Percentiles rank a stretch among this genome's conserved stretches.
Conservation (phyloP, 1,140 invertebrate species). For the Diorhabda carinulata region DNA sequence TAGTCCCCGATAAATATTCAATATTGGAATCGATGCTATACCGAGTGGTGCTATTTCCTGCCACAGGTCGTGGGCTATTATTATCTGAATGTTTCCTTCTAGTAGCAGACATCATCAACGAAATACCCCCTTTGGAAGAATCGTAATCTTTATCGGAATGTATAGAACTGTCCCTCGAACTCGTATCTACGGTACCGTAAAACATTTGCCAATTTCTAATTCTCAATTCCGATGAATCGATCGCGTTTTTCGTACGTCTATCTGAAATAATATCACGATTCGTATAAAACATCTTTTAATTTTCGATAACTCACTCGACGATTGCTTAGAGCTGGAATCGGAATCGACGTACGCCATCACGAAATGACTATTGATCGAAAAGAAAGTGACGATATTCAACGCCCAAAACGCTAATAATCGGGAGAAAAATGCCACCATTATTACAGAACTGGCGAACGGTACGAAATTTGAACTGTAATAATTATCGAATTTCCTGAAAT, state of each 20-base stretch:
- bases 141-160: not conserved
- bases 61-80: not conserved
- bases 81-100: not conserved
- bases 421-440: conserved; percentile 20
- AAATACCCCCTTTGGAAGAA: conserved; percentile 20
- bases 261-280: not conserved
- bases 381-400: conserved; percentile 26
- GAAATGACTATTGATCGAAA: not conserved
- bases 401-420: conserved; percentile 25
- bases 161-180: conserved; percentile 15
- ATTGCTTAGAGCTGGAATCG: not conserved
- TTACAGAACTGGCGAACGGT: conserved; percentile 7
- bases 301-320: not conserved
- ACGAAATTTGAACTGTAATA: conserved; percentile 17
- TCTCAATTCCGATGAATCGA: conserved; percentile 23
- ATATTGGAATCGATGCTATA: conserved; percentile 6
- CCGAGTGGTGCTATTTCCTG: not conserved
- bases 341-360: not conserved
- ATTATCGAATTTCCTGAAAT: conserved; percentile 21
- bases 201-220: conserved; percentile 34
- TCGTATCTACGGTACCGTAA: conserved; percentile 31
- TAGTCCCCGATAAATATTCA: conserved; percentile 4
- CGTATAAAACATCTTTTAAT: not conserved
- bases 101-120: not conserved
- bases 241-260: not conserved